A percentile compares a stretch with the other conserved stretches of the same genome.
These are phyloP conservation scores for Amblyraja radiata DNA, from an alignment of 2,797 vertebrate genomes.

Conservation along the genomic window DNA sequence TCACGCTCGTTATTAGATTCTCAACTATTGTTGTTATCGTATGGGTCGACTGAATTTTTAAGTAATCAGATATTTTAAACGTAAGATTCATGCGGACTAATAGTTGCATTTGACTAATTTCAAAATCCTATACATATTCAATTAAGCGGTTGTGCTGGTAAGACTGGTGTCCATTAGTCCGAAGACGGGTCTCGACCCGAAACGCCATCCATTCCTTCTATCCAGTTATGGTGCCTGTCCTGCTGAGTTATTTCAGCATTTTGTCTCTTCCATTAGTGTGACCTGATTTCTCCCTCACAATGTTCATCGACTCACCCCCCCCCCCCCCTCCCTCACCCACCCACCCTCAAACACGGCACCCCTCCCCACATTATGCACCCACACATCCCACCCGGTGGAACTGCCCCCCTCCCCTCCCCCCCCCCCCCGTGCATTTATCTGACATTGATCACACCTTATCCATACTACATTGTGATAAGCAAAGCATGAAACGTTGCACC, in stretches of 20 bases:
- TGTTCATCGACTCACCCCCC: neutral
- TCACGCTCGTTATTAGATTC: neutral
- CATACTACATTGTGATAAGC: neutral
- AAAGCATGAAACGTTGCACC: neutral
- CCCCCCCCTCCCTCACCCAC: too few species aligned
- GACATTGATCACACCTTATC: neutral
- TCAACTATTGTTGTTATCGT: neutral
- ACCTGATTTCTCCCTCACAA: neutral
- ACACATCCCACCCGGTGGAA: neutral
- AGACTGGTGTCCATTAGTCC: neutral
- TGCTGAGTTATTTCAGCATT: too few species aligned
- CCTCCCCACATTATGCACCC: too few species aligned
- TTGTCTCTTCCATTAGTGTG: too few species aligned
- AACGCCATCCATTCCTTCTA: too few species aligned
- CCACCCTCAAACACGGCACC: neutral
- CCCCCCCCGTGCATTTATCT: conserved; percentile 2
- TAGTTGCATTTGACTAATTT: neutral
- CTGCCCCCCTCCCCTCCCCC: neutral
- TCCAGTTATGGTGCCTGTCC: too few species aligned
- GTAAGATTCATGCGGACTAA: neutral
- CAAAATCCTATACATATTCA: neutral
- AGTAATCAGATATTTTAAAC: neutral
- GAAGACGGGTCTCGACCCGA: too few species aligned
- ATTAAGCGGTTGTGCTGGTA: neutral
- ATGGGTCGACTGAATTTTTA: neutral